Evolutionary conservation across 2,113 vertebrate genomes (phyloP).

Genomic region (Solea senegalensis): DNA sequence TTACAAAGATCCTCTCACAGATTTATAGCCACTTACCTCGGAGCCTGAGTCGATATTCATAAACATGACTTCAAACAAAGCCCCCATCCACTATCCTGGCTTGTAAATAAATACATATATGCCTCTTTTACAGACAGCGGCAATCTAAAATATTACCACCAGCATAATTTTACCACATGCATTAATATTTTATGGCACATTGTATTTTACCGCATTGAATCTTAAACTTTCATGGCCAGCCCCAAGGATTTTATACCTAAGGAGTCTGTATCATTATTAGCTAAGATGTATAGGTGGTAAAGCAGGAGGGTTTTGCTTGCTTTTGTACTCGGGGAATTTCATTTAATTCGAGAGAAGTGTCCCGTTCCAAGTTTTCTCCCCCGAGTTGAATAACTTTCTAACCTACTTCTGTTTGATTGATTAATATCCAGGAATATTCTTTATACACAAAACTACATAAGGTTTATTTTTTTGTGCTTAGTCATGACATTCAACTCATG

Average conservation of each 20-base stretch:
- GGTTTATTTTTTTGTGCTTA: neutral
- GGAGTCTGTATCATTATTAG: constrained; percentile 68
- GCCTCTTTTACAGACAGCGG: constrained; percentile 83
- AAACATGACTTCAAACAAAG: constrained; percentile 83
- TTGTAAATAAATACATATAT: constrained; percentile 85
- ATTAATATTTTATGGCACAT: constrained; percentile 84
- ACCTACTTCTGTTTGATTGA: constrained; percentile 3
- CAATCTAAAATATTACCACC: constrained; percentile 85
- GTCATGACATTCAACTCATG: neutral
- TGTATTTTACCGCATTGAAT: constrained; percentile 83
- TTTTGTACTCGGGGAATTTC: constrained; percentile 13
- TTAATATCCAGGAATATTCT: neutral
- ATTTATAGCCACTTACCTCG: constrained; percentile 85
- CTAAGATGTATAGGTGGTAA: constrained; percentile 52
- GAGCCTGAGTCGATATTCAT: constrained; percentile 83
- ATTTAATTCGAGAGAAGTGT: constrained; percentile 14
- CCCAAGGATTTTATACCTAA: constrained; percentile 72
- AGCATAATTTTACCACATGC: constrained; percentile 82
- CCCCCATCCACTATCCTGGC: constrained; percentile 71
- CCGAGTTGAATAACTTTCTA: constrained; percentile 21
- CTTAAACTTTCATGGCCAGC: constrained; percentile 79
- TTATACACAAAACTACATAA: neutral
- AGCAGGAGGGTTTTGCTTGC: constrained; percentile 10
- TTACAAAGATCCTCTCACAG: constrained; percentile 74
- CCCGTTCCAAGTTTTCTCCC: constrained; percentile 2